Percentiles rank a stretch among this genome's conserved stretches.
Conservation (phyloP, 2,113 vertebrate genomes). For the Macquaria ambigua region DNA sequence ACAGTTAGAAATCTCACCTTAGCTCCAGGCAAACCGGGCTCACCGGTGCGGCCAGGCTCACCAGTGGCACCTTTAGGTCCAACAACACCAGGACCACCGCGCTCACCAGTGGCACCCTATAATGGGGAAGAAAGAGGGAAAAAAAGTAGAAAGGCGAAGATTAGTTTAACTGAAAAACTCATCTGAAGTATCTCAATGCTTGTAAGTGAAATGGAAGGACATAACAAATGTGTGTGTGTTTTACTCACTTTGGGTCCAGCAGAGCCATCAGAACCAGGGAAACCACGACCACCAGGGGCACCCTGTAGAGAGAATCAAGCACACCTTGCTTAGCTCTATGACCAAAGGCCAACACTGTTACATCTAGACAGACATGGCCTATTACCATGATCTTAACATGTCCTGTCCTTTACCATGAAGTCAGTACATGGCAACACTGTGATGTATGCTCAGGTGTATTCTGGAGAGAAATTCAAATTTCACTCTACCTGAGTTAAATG, state of each 20-base stretch:
- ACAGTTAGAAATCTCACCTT: slow-evolving; percentile 87
- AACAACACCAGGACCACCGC: slow-evolving; percentile 89
- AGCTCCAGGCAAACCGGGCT: slow-evolving; percentile 94
- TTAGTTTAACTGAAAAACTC: neutral
- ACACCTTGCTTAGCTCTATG: slow-evolving; percentile 5
- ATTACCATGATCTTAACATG: neutral
- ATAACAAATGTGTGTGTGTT: neutral
- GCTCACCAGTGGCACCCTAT: slow-evolving; percentile 93
- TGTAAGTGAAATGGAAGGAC: neutral
- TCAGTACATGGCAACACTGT: neutral
- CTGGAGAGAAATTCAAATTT: neutral
- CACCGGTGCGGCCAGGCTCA: slow-evolving; percentile 95
- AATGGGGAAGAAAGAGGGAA: neutral
- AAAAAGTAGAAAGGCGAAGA: neutral
- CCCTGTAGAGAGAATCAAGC: slow-evolving; percentile 85
- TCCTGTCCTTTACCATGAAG: neutral
- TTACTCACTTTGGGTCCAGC: slow-evolving; percentile 91
- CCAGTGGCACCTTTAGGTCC: slow-evolving; percentile 94
- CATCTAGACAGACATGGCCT: neutral
- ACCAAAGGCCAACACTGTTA: neutral
- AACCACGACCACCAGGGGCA: slow-evolving; percentile 93
- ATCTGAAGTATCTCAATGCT: no score
- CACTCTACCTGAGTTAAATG: neutral
- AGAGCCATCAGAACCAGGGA: slow-evolving; percentile 94
- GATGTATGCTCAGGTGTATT: neutral